These are phyloP conservation scores for Hydropsyche tenuis DNA, from an alignment of 1,140 invertebrate genomes.

Conservation along the genomic window DNA sequence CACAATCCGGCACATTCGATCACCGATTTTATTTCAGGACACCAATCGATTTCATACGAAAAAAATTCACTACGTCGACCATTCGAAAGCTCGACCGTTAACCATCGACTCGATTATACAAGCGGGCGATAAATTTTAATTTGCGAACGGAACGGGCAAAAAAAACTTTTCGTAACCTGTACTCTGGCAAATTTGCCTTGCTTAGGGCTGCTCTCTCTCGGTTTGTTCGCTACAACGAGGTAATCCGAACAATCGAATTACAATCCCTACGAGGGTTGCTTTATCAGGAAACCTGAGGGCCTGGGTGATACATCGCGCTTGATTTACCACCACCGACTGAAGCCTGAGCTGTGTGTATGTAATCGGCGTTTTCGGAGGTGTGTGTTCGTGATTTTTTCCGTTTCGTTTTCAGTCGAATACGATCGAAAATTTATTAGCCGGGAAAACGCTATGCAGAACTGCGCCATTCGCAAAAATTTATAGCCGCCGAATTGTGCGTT, in stretches of 20 bases:
- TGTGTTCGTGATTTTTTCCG: background rate
- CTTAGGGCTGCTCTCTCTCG: slow-evolving; percentile 4
- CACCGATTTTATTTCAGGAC: too few species aligned
- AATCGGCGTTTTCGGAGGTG: background rate
- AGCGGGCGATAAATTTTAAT: slow-evolving; percentile 35
- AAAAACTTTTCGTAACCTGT: slow-evolving; percentile 10
- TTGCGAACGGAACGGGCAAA: slow-evolving; percentile 20
- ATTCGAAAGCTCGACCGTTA: background rate
- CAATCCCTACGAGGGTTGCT: slow-evolving; percentile 35
- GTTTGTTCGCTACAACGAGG: slow-evolving; percentile 31
- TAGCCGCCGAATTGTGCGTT: background rate
- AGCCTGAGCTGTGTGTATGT: background rate
- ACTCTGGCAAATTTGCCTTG: slow-evolving; percentile 22
- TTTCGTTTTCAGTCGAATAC: slow-evolving; percentile 15
- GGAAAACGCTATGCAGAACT: slow-evolving; percentile 3
- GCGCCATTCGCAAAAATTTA: slow-evolving; percentile 2
- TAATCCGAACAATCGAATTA: slow-evolving; percentile 48
- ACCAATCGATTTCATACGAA: too few species aligned
- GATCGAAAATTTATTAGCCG: slow-evolving; percentile 15
- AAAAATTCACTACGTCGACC: too few species aligned
- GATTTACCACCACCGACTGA: slow-evolving; percentile 23
- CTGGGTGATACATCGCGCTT: slow-evolving; percentile 43
- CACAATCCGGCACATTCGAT: too few species aligned
- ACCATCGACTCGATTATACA: slow-evolving; percentile 3
- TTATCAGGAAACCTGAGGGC: slow-evolving; percentile 33